These are phyloP conservation scores for Acanthurus tractus DNA, from an alignment of 2,797 vertebrate genomes.

Conservation along the genomic window DNA sequence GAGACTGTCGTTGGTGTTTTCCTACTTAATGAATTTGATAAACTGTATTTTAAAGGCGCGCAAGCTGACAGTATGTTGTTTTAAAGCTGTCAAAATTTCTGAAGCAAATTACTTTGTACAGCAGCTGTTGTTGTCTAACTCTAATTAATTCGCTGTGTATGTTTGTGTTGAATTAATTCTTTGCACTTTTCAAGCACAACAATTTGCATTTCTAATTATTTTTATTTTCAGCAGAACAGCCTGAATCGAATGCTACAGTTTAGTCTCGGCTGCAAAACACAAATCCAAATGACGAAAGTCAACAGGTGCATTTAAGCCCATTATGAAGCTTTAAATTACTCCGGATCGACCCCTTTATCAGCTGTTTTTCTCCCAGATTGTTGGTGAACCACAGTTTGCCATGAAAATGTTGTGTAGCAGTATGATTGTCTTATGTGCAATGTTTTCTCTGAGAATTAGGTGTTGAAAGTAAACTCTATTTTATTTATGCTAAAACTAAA, in stretches of 20 bases:
- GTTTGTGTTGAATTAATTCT: slow-evolving; percentile 73
- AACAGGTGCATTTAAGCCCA: slow-evolving; percentile 74
- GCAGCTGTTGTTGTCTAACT: slow-evolving; percentile 72
- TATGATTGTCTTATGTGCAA: not conserved
- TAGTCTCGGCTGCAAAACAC: slow-evolving; percentile 41
- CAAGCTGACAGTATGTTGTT: slow-evolving; percentile 67
- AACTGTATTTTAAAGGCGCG: slow-evolving; percentile 70
- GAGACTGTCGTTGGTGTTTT: slow-evolving; percentile 56
- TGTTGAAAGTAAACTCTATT: not conserved
- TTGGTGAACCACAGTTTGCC: slow-evolving; percentile 40
- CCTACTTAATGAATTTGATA: slow-evolving; percentile 72
- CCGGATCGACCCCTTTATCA: slow-evolving; percentile 49
- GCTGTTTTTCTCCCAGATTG: slow-evolving; percentile 15
- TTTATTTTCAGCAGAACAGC: slow-evolving; percentile 62
- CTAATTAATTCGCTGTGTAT: slow-evolving; percentile 76
- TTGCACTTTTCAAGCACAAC: slow-evolving; percentile 68
- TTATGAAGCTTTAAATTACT: slow-evolving; percentile 64
- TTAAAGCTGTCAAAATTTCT: slow-evolving; percentile 74
- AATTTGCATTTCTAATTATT: slow-evolving; percentile 79
- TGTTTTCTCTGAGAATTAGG: slow-evolving; percentile 9
- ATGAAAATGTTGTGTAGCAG: slow-evolving; percentile 24
- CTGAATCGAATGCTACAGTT: slow-evolving; percentile 41
- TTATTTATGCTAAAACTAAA: slow-evolving; percentile 22
- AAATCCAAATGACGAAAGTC: slow-evolving; percentile 37
- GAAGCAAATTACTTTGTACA: slow-evolving; percentile 66